A percentile compares a stretch with the other conserved stretches of the same genome.
These are phyloP conservation scores for Gobionotothen gibberifrons DNA, from an alignment of 2,797 vertebrate genomes.

Conservation along the genomic window DNA sequence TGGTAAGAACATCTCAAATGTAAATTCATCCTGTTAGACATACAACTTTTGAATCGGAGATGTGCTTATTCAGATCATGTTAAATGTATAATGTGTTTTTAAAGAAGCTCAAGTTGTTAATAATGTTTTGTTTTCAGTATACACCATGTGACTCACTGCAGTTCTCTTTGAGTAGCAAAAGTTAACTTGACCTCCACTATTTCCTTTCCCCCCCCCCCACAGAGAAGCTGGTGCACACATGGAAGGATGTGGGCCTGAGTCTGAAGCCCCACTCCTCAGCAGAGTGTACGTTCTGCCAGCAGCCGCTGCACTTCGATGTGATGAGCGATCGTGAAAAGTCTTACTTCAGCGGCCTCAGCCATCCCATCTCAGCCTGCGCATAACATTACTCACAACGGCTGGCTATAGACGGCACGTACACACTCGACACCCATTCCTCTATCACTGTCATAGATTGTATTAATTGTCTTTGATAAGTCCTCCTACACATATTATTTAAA, in stretches of 20 bases:
- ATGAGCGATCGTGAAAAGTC: conserved; percentile 94
- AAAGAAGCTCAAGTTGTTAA: neutral
- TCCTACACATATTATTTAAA: conserved; percentile 71
- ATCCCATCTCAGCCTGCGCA: conserved; percentile 89
- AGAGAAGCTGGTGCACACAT: conserved; percentile 91
- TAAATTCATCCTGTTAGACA: neutral
- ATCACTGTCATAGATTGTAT: conserved; percentile 72
- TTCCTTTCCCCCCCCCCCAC: conserved; percentile 33
- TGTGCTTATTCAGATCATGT: neutral
- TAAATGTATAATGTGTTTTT: neutral
- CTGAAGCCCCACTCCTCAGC: conserved; percentile 91
- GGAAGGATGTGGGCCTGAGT: conserved; percentile 91
- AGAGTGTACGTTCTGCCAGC: conserved; percentile 94
- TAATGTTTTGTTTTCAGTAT: too few species aligned
- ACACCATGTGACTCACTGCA: neutral
- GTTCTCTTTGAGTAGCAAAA: neutral
- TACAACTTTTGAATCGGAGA: neutral
- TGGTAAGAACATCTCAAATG: conserved; percentile 82
- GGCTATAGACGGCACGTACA: conserved; percentile 48
- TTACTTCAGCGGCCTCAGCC: conserved; percentile 95
- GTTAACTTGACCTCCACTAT: neutral
- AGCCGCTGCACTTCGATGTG: conserved; percentile 94
- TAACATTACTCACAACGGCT: conserved; percentile 72
- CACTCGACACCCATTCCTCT: conserved; percentile 62
- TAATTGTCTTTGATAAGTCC: conserved; percentile 62